These are phyloP conservation scores for Heliothis subflexa DNA, from an alignment of 1,140 invertebrate genomes.

Conservation along the genomic window DNA sequence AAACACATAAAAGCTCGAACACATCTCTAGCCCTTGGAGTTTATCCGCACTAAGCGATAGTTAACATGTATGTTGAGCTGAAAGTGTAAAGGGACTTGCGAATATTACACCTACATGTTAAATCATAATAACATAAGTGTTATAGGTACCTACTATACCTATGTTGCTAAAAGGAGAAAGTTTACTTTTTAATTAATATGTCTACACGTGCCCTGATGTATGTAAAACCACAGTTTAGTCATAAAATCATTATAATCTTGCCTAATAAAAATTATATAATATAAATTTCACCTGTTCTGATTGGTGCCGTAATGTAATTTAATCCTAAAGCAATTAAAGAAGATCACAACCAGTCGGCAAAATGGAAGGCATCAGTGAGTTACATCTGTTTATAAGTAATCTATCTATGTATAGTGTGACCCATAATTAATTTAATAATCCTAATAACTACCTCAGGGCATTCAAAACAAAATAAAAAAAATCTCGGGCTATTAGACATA, in stretches of 20 bases:
- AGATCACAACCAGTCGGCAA: slow-evolving; percentile 36
- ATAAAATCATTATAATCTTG: slow-evolving; percentile 25
- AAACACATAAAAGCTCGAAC: no score
- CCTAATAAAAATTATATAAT: slow-evolving; percentile 44
- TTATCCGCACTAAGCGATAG: background rate
- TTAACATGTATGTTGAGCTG: background rate
- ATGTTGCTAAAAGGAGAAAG: slow-evolving; percentile 30
- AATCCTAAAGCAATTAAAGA: slow-evolving; percentile 45
- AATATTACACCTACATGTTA: slow-evolving; percentile 33
- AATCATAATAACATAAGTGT: background rate
- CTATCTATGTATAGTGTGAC: background rate
- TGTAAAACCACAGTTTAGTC: slow-evolving; percentile 10
- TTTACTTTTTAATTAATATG: slow-evolving; percentile 17
- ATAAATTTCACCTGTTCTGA: slow-evolving; percentile 35
- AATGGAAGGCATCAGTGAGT: slow-evolving; percentile 27
- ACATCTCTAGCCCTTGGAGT: background rate
- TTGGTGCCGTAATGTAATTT: slow-evolving; percentile 38
- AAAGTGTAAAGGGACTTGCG: slow-evolving; percentile 26
- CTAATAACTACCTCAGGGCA: slow-evolving; percentile 56
- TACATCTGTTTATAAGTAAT: slow-evolving; percentile 50
- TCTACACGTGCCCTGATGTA: slow-evolving; percentile 18
- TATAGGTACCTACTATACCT: background rate
- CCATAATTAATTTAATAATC: slow-evolving; percentile 65
- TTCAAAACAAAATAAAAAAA: slow-evolving; percentile 68
- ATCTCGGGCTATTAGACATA: slow-evolving; percentile 69